Evolutionary conservation across 2,797 vertebrate genomes (phyloP).

Genomic region (Lemur catta): DNA sequence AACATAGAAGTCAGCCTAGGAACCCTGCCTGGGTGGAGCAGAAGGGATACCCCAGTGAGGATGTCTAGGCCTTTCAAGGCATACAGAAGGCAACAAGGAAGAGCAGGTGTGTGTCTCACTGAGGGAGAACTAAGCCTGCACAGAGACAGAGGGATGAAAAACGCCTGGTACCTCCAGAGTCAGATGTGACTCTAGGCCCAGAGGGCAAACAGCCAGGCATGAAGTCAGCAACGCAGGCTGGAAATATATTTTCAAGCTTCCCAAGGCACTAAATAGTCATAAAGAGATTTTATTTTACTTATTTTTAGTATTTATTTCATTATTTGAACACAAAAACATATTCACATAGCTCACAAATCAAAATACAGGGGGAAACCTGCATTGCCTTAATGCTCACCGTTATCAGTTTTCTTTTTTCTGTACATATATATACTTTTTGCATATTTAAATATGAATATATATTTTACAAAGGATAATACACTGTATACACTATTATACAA

Average conservation of each 20-base stretch:
- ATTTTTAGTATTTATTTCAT: neutral
- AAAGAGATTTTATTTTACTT: neutral
- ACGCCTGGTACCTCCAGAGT: neutral
- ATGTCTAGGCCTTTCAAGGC: neutral
- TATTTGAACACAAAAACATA: neutral
- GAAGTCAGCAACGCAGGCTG: neutral
- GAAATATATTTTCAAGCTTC: neutral
- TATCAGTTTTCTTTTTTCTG: neutral
- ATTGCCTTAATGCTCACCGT: neutral
- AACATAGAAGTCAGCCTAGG: neutral
- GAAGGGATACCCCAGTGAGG: neutral
- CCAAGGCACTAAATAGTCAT: neutral
- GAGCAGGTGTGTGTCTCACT: neutral
- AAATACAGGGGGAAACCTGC: neutral
- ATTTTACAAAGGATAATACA: neutral
- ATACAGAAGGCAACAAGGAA: neutral
- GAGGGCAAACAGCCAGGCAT: neutral
- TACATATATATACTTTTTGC: neutral
- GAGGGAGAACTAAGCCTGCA: neutral
- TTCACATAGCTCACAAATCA: neutral
- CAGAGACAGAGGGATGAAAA: neutral
- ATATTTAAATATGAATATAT: neutral
- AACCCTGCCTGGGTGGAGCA: neutral
- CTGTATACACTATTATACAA: neutral
- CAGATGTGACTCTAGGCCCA: neutral